Evolutionary conservation across 2,113 vertebrate genomes (phyloP).

Genomic region (Parus major): DNA sequence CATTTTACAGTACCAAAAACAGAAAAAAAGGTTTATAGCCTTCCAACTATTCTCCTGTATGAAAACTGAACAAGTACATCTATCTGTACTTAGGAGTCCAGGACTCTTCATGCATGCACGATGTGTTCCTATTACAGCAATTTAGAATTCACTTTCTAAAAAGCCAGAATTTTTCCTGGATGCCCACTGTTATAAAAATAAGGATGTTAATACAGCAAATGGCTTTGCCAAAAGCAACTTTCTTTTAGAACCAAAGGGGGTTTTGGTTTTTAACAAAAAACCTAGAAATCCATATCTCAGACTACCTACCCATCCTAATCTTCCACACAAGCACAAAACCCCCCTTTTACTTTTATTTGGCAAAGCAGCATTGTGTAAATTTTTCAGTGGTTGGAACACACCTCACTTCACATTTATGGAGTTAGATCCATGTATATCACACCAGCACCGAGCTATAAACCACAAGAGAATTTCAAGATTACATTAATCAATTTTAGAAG

Average conservation of each 20-base stretch:
- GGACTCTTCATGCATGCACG: not conserved
- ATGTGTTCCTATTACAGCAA: not conserved
- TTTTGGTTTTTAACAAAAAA: not conserved
- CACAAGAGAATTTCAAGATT: conserved; percentile 44
- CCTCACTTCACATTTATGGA: conserved; percentile 65
- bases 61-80: not conserved
- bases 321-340: conserved; percentile 5
- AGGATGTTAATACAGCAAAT: not conserved
- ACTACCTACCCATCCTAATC: not conserved
- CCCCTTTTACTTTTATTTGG: conserved; percentile 84
- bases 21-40: not conserved
- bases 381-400: conserved; percentile 71
- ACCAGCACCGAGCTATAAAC: conserved; percentile 75
- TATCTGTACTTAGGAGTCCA: not conserved
- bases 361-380: conserved; percentile 84
- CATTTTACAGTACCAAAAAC: not conserved
- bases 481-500: conserved; percentile 3
- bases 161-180: not conserved
- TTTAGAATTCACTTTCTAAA: not conserved
- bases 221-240: conserved; percentile 8
- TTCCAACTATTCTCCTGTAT: not conserved
- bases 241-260: not conserved
- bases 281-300: not conserved
- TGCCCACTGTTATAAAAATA: not conserved
- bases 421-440: conserved; percentile 69